phyloP scores from a whole-genome alignment of 1,140 invertebrate genomes.

The Pseudomyrmex pallidus region DNA sequence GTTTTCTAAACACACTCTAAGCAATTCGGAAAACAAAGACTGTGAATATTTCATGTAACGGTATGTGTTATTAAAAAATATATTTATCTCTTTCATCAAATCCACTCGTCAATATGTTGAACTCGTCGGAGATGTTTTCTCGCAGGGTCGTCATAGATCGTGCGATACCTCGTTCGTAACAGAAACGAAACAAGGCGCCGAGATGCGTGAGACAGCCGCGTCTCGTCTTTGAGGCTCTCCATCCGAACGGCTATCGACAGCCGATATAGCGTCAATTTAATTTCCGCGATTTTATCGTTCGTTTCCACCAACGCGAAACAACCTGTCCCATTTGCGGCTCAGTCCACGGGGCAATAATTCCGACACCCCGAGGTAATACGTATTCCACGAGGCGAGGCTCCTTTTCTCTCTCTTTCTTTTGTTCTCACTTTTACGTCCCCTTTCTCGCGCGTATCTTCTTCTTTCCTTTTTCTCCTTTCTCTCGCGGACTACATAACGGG shows the following conservation, averaged over 20 bases:
- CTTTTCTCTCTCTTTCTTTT: conserved; percentile 20
- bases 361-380: conserved; percentile 67
- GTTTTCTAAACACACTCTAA: background rate
- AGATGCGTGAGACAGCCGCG: conserved; percentile 20
- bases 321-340: conserved; percentile 73
- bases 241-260: conserved; percentile 56
- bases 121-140: background rate
- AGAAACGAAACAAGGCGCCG: conserved; percentile 9
- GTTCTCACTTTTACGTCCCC: too few relatives aligned
- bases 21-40: background rate
- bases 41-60: background rate
- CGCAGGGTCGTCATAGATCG: conserved; percentile 10
- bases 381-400: conserved; percentile 62
- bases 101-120: background rate
- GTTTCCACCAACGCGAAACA: conserved; percentile 75
- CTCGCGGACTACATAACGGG: conserved; percentile 43
- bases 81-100: background rate
- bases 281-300: conserved; percentile 74
- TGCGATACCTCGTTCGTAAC: conserved; percentile 3
- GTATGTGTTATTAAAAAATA: background rate
- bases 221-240: conserved; percentile 47
- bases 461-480: background rate
- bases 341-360: conserved; percentile 72
- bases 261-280: conserved; percentile 72
- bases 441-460: background rate